A percentile compares a stretch with the other conserved stretches of the same genome.
phyloP scores from a whole-genome alignment of 2,113 vertebrate species.

The Campylomormyrus tamandua region DNA sequence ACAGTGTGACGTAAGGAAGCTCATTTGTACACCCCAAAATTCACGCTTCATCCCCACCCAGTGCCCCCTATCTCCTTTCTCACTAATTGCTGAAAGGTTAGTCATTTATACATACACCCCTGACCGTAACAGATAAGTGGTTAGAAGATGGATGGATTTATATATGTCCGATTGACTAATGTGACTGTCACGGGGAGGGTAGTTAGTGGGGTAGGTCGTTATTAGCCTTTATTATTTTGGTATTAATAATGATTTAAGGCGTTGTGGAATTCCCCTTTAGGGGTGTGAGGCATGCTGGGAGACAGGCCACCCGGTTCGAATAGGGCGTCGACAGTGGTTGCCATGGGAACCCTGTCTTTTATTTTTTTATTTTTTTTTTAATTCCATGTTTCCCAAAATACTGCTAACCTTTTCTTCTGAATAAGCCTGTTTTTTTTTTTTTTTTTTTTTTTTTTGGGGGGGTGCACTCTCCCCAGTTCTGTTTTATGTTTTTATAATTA shows the following conservation, averaged over 20 bases:
- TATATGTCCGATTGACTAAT: slow-evolving; percentile 9
- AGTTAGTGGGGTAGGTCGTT: background rate
- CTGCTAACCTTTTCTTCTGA: slow-evolving; percentile 54
- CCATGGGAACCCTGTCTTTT: slow-evolving; percentile 29
- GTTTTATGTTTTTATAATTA: slow-evolving; percentile 78
- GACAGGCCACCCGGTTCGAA: slow-evolving; percentile 38
- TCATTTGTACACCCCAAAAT: slow-evolving; percentile 57
- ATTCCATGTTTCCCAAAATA: slow-evolving; percentile 58
- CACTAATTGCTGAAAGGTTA: slow-evolving; percentile 24
- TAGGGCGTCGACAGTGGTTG: slow-evolving; percentile 46
- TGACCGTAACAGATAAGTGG: background rate
- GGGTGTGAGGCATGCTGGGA: slow-evolving; percentile 49
- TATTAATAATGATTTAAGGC: slow-evolving; percentile 65
- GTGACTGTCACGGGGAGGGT: slow-evolving; percentile 55
- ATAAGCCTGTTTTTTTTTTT: slow-evolving; percentile 38
- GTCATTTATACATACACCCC: background rate
- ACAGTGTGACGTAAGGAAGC: slow-evolving; percentile 65
- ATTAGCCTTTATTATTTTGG: slow-evolving; percentile 1
- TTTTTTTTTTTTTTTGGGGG: background rate
- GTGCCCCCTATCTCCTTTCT: slow-evolving; percentile 36
- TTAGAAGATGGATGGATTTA: background rate
- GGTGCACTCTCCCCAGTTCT: slow-evolving; percentile 55
- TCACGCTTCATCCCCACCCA: slow-evolving; percentile 53
- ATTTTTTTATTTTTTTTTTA: slow-evolving; percentile 40
- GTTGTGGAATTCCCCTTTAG: slow-evolving; percentile 60